A percentile compares a stretch with the other conserved stretches of the same genome.
These are phyloP conservation scores for Eupeodes luniger DNA, from an alignment of 2,888 invertebrate species.

Conservation along the genomic window DNA sequence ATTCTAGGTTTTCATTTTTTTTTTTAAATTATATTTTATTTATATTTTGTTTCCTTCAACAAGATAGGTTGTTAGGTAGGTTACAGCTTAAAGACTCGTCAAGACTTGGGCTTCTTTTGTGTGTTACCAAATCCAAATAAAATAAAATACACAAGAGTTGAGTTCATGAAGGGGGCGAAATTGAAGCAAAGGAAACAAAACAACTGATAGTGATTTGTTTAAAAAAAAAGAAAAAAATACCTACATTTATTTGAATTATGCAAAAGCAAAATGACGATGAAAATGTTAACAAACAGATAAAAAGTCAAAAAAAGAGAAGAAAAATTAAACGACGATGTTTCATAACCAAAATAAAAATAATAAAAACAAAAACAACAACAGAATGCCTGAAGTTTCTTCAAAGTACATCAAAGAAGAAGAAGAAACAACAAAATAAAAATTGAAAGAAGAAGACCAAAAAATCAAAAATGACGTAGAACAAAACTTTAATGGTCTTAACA, in stretches of 20 bases:
- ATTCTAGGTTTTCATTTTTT: conserved; percentile 26
- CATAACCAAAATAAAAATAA: conserved; percentile 75
- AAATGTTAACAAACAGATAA: conserved; percentile 29
- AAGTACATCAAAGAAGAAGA: conserved; percentile 53
- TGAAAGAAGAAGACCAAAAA: conserved; percentile 1
- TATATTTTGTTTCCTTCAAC: neutral
- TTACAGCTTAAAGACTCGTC: neutral
- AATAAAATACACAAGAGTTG: neutral
- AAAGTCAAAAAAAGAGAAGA: neutral
- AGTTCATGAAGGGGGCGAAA: conserved; percentile 3
- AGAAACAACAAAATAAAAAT: conserved; percentile 11
- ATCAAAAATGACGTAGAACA: conserved; percentile 22
- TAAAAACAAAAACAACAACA: conserved; percentile 61
- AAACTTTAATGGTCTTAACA: conserved; percentile 53
- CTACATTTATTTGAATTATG: conserved; percentile 61
- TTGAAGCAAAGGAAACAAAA: neutral
- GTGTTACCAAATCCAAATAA: conserved; percentile 52
- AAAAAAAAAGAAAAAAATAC: conserved; percentile 9
- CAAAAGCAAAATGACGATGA: conserved; percentile 54
- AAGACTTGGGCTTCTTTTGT: conserved; percentile 62
- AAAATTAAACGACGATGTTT: conserved; percentile 40
- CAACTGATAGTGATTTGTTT: conserved; percentile 53
- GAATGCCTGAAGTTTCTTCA: conserved; percentile 62
- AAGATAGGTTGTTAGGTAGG: neutral
- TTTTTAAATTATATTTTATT: conserved; percentile 12